Evolutionary conservation across 1,140 invertebrate species (phyloP), one percentile per base, ranked within the genome.

Genomic region (Spodoptera litura): DNA sequence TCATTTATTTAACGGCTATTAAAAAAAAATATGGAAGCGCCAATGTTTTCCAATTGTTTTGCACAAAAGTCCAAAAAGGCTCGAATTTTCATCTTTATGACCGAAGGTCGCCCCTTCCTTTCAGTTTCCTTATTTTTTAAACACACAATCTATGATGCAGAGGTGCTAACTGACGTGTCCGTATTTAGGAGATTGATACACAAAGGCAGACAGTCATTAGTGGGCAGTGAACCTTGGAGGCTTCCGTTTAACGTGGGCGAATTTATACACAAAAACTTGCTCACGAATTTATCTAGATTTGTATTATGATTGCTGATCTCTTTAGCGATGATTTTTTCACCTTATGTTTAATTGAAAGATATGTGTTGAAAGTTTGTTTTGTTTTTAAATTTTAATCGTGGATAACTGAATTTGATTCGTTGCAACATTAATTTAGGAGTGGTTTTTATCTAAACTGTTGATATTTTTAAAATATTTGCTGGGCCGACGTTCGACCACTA

Each of bases 151-250:
- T 20, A 49, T 49, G 12, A 20, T 49, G 38, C 38, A 66, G 38
- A 74, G 56, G 71, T 74, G 71, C 55, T 74, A 61, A 74, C 56
- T 74, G 66, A 70, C 66, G 66, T 58, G 70, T 74, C 55, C 55
- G 55, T 72, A 44, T 74, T 74, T 59, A 59, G 71, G 56, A 74
- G 71, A 61, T 72, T 58, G 55, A 72, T 61, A 74, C 71, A 74
- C 71, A 74, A 74, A 74, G 53, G 38, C 53, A 58, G 56, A 49
- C 55, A 27, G 11, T 74, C 72, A 79, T 79, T 79, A 79, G 78
- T 79, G 71, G 55, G 77, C 58, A 72, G 58, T 72, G 78, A 75
- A 70, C 78, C 78, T 79, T 79, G 78, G 71, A 49, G 9, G 72
- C 72, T 79, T 79, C 78, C 78, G 78, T 75, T 79, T 31, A 38